These are phyloP conservation scores for Rhagophthalmus giganteus DNA, from an alignment of 2,888 invertebrate species.

Conservation along the genomic window DNA sequence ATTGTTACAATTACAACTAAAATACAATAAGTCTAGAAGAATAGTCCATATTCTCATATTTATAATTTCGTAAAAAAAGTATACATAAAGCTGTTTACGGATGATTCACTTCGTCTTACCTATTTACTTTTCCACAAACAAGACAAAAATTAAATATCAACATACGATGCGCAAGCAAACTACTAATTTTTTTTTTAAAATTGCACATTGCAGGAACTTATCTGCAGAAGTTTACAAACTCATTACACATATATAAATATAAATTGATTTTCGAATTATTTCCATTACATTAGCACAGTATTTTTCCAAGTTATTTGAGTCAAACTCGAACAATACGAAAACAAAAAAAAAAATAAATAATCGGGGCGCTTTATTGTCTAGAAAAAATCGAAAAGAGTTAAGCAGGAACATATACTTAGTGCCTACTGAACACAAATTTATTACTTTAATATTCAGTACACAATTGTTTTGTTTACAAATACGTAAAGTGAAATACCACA, in stretches of 20 bases:
- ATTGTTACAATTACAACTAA: conserved; percentile 54
- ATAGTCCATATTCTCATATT: conserved; percentile 55
- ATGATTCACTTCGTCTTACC: conserved; percentile 17
- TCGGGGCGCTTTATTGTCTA: conserved; percentile 28
- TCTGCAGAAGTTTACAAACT: conserved; percentile 38
- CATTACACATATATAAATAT: no score
- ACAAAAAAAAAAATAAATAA: conserved; percentile 2
- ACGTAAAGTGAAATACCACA: conserved; percentile 29
- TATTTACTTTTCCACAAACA: no score
- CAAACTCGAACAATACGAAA: conserved; percentile 7
- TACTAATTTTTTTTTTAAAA: conserved; percentile 45
- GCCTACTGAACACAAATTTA: conserved; percentile 34
- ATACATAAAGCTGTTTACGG: conserved; percentile 49
- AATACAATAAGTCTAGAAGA: conserved; percentile 54
- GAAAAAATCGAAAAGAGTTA: conserved; percentile 25
- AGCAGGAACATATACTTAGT: conserved; percentile 43
- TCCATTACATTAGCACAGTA: conserved; percentile 4
- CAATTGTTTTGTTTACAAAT: conserved; percentile 26
- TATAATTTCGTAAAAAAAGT: conserved; percentile 51
- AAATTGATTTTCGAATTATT: no score
- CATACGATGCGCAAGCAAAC: conserved; percentile 45
- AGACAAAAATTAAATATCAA: conserved; percentile 13
- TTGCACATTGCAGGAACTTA: conserved; percentile 48
- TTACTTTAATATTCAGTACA: conserved; percentile 28
- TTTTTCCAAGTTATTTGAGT: conserved; percentile 3